These are phyloP conservation scores for Mus pahari DNA, from an alignment of 2,113 vertebrate species.

Conservation along the genomic window DNA sequence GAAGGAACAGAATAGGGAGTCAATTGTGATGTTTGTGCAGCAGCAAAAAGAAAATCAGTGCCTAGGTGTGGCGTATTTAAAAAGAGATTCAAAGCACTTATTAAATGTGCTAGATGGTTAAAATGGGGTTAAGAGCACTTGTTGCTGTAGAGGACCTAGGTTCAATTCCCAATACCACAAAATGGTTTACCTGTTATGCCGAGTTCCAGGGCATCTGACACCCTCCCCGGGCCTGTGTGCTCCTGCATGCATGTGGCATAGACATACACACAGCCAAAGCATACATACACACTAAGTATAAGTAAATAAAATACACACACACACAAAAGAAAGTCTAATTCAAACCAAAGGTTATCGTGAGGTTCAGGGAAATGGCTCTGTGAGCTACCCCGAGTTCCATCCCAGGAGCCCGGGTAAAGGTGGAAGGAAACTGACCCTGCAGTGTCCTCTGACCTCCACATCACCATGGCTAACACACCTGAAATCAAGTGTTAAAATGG, in stretches of 20 bases:
- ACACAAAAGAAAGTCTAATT: background rate
- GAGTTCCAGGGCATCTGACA: background rate
- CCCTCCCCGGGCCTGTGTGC: background rate
- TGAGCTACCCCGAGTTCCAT: background rate
- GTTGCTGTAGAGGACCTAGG: background rate
- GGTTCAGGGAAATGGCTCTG: background rate
- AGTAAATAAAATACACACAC: background rate
- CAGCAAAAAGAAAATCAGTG: background rate
- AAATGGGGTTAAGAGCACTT: background rate
- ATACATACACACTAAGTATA: background rate
- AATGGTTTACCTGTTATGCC: background rate
- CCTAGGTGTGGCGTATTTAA: background rate
- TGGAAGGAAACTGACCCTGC: background rate
- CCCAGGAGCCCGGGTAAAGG: background rate
- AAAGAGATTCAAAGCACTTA: no score
- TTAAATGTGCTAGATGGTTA: no score
- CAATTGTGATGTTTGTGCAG: background rate
- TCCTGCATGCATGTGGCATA: background rate
- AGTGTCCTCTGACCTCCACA: background rate
- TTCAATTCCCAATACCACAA: background rate
- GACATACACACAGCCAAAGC: background rate
- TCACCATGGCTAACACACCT: background rate
- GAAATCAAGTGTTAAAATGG: background rate
- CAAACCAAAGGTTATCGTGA: background rate
- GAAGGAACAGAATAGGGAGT: background rate